Conservation (phyloP, 2,113 vertebrate species). For the Indicator indicator region DNA sequence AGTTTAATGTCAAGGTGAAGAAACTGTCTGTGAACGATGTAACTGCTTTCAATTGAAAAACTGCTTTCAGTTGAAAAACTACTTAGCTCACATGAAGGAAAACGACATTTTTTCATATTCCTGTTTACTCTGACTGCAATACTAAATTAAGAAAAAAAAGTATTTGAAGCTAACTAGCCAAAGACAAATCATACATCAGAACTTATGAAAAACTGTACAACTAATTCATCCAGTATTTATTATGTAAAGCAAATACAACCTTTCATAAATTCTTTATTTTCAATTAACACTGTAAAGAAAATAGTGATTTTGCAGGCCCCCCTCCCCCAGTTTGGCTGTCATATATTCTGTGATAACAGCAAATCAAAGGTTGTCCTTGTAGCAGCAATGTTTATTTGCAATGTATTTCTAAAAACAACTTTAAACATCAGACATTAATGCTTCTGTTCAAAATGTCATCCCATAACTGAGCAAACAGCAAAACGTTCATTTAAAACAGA, state of each 20-base stretch:
- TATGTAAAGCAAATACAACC: neutral
- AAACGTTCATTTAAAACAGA: conserved; percentile 36
- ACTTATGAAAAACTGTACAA: neutral
- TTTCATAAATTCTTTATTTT: neutral
- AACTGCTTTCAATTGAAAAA: neutral
- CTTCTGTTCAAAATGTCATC: conserved; percentile 33
- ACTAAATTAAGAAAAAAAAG: neutral
- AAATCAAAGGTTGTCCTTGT: neutral
- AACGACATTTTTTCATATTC: neutral
- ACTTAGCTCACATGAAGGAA: neutral
- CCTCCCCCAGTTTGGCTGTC: neutral
- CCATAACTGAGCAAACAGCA: conserved; percentile 21
- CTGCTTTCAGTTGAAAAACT: neutral
- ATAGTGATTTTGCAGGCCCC: neutral
- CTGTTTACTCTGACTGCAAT: no score
- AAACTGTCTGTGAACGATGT: neutral
- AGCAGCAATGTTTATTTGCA: conserved; percentile 56
- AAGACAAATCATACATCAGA: neutral
- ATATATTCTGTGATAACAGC: neutral
- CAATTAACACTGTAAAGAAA: neutral
- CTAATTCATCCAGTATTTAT: neutral
- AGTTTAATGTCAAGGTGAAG: neutral
- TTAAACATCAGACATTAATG: conserved; percentile 25
- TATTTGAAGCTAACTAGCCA: neutral
- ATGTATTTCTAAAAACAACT: conserved; percentile 48